Percentiles rank a stretch among this genome's conserved stretches.
phyloP scores from a whole-genome alignment of 2,797 vertebrate genomes.

The Loris lydekkerianus region DNA sequence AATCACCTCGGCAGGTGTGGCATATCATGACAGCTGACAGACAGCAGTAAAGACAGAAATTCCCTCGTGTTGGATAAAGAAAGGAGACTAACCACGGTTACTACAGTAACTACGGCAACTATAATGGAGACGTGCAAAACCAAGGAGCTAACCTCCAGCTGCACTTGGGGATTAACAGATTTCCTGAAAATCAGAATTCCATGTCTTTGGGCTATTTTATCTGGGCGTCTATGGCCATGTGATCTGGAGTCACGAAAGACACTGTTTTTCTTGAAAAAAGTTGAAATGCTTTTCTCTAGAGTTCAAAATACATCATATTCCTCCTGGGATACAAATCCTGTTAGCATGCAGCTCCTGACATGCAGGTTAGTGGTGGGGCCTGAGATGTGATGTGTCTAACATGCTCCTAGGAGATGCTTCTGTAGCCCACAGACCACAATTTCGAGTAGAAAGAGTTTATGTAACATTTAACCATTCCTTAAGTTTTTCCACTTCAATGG shows the following conservation, averaged over 20 bases:
- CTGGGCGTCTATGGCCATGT: not conserved
- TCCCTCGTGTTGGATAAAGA: not conserved
- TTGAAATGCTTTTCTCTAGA: not conserved
- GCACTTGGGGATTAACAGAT: not conserved
- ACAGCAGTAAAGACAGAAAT: not conserved
- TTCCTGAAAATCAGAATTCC: not conserved
- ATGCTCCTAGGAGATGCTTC: not conserved
- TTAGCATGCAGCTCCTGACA: not conserved
- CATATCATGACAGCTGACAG: not conserved
- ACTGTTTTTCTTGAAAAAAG: not conserved
- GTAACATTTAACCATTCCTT: conserved; percentile 23
- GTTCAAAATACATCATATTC: not conserved
- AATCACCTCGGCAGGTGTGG: not conserved
- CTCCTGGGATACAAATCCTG: not conserved
- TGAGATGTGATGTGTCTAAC: not conserved
- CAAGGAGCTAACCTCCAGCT: not conserved
- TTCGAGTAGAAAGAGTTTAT: not conserved
- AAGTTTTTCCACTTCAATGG: not conserved
- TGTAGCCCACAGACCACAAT: not conserved
- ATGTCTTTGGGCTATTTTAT: not conserved
- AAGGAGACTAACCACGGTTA: not conserved
- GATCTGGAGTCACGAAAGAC: not conserved
- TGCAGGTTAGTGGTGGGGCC: not conserved
- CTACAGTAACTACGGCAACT: not conserved
- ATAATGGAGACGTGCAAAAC: not conserved